Evolutionary conservation across 1,140 invertebrate genomes (phyloP).

Genomic region (Drosophila paulistorum): DNA sequence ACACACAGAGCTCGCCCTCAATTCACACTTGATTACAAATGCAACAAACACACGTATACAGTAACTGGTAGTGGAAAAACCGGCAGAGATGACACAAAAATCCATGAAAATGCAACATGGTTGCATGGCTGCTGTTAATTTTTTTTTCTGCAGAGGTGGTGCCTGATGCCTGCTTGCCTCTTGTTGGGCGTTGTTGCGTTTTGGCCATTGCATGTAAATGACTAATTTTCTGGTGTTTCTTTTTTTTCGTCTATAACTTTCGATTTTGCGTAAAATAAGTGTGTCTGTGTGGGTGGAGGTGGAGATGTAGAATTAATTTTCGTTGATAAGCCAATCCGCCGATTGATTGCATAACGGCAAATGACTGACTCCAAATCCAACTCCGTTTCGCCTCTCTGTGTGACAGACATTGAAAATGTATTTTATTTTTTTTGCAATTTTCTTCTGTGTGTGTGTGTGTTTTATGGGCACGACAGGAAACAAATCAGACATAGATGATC

Average conservation of each 20-base stretch:
- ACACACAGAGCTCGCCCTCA: slow-evolving; percentile 66
- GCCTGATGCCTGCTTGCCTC: slow-evolving; percentile 20
- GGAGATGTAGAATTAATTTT: slow-evolving; percentile 79
- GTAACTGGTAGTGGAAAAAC: slow-evolving; percentile 50
- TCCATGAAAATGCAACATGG: slow-evolving; percentile 36
- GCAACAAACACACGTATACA: neutral
- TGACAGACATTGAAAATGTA: slow-evolving; percentile 57
- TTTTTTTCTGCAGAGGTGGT: slow-evolving; percentile 54
- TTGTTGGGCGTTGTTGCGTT: slow-evolving; percentile 56
- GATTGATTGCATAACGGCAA: slow-evolving; percentile 69
- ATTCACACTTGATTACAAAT: slow-evolving; percentile 81
- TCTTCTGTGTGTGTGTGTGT: slow-evolving; percentile 8
- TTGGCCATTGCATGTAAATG: slow-evolving; percentile 70
- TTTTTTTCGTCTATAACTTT: slow-evolving; percentile 58
- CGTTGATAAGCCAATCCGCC: slow-evolving; percentile 63
- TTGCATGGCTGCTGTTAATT: neutral
- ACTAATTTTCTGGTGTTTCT: slow-evolving; percentile 57
- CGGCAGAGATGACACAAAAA: slow-evolving; percentile 80
- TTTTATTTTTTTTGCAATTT: slow-evolving; percentile 33
- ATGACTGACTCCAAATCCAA: neutral
- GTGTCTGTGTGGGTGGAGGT: slow-evolving; percentile 30
- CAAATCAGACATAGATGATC: slow-evolving; percentile 79
- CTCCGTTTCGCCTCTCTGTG: too few species aligned
- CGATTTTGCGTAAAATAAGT: slow-evolving; percentile 47
- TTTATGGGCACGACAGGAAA: slow-evolving; percentile 81